Percentiles rank a stretch among this genome's conserved stretches.
These are phyloP conservation scores for Heliconius ismenius DNA, from an alignment of 2,888 invertebrate species.

Conservation along the genomic window DNA sequence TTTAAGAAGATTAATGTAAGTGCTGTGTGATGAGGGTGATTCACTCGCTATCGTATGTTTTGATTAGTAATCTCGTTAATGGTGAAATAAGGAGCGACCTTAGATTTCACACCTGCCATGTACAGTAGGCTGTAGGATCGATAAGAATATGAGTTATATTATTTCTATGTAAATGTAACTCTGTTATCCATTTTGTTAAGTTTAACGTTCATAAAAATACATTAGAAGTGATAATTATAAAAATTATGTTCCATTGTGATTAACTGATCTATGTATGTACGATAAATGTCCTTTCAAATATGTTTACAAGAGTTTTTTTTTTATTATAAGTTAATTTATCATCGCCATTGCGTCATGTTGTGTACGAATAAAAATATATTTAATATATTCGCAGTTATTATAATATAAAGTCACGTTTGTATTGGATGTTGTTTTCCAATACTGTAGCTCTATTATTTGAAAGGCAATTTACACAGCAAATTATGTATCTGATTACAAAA, in stretches of 20 bases:
- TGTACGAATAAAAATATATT: slow-evolving; percentile 8
- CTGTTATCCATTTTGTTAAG: slow-evolving; percentile 29
- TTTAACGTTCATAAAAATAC: background rate
- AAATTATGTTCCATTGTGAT: slow-evolving; percentile 11
- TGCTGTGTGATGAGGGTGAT: slow-evolving; percentile 53
- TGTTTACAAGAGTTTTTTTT: slow-evolving; percentile 2
- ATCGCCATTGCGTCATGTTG: background rate
- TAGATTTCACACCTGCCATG: slow-evolving; percentile 35
- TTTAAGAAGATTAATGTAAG: slow-evolving; percentile 67
- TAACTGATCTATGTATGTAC: background rate
- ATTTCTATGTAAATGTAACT: background rate
- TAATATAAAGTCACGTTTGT: slow-evolving; percentile 11
- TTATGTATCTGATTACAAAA: slow-evolving; percentile 21
- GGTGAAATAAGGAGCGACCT: slow-evolving; percentile 29
- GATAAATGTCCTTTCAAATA: slow-evolving; percentile 1
- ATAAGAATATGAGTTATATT: background rate
- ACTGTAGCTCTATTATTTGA: slow-evolving; percentile 18
- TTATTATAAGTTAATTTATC: background rate
- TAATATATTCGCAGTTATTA: slow-evolving; percentile 4
- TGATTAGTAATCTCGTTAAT: slow-evolving; percentile 61
- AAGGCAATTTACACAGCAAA: slow-evolving; percentile 23
- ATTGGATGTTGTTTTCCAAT: slow-evolving; percentile 1
- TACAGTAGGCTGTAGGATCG: background rate
- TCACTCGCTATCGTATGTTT: slow-evolving; percentile 58
- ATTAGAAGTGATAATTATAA: background rate